Percentiles rank a stretch among this genome's conserved stretches.
Evolutionary conservation across 1,140 invertebrate species (phyloP).

Genomic region (Pseudomyrmex sp.): DNA sequence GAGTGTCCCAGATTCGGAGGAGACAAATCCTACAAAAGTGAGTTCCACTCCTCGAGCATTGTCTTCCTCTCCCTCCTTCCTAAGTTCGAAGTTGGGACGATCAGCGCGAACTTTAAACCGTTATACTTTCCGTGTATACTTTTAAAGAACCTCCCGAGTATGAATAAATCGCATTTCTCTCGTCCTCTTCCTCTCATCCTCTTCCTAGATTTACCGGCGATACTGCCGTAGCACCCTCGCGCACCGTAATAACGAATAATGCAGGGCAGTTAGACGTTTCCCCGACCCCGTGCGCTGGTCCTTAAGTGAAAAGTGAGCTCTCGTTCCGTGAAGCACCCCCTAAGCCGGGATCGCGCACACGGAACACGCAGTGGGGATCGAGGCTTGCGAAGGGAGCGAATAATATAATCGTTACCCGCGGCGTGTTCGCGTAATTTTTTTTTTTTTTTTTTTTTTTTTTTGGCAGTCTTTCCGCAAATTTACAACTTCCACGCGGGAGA

Average conservation of each 20-base stretch:
- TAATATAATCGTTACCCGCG: constrained; percentile 69
- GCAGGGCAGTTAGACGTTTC: constrained; percentile 65
- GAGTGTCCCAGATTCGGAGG: background rate
- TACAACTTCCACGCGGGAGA: background rate
- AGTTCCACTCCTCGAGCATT: background rate
- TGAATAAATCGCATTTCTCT: constrained; percentile 41
- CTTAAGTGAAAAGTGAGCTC: constrained; percentile 76
- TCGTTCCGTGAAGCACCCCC: constrained; percentile 64
- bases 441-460: constrained; percentile 54
- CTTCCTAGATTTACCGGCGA: constrained; percentile 68
- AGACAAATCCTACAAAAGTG: background rate
- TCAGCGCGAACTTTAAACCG: background rate
- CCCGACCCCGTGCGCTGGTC: constrained; percentile 46
- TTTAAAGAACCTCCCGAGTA: background rate
- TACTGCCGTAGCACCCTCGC: constrained; percentile 55
- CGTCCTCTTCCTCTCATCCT: background rate
- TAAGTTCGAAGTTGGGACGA: background rate
- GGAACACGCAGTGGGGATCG: constrained; percentile 62
- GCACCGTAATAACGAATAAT: constrained; percentile 74
- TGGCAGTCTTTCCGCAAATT: constrained; percentile 4
- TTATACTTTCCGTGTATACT: constrained; percentile 4
- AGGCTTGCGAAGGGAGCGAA: constrained; percentile 68
- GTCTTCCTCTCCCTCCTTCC: no score
- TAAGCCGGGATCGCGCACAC: constrained; percentile 68
- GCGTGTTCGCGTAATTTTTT: constrained; percentile 56